These are phyloP conservation scores for Eucera pruinosa DNA, from an alignment of 2,888 invertebrate genomes.

Conservation along the genomic window DNA sequence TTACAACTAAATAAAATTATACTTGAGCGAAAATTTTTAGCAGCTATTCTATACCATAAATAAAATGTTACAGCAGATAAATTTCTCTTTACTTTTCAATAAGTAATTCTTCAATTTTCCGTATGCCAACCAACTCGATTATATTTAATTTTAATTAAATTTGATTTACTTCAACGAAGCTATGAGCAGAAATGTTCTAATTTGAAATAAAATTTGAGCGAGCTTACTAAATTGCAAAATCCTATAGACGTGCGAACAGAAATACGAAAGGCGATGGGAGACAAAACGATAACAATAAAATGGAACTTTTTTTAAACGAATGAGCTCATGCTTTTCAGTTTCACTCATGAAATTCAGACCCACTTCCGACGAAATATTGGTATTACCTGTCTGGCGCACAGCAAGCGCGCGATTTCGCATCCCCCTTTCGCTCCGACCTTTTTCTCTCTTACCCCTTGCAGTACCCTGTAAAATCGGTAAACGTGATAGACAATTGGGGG, in stretches of 20 bases:
- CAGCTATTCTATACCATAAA: too few relatives aligned
- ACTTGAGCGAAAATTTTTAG: too few relatives aligned
- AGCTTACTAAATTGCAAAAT: too few relatives aligned
- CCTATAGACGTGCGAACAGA: not conserved
- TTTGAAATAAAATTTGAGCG: too few relatives aligned
- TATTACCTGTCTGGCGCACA: conserved; percentile 38
- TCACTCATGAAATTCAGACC: conserved; percentile 39
- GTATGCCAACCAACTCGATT: too few relatives aligned
- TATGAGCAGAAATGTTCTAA: too few relatives aligned
- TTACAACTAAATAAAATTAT: too few relatives aligned
- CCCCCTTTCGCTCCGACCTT: not conserved
- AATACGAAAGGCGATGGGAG: not conserved
- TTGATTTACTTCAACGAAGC: too few relatives aligned
- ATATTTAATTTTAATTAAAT: too few relatives aligned
- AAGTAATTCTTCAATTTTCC: too few relatives aligned
- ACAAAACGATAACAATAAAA: not conserved
- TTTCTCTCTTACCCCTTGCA: not conserved
- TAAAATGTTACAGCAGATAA: too few relatives aligned
- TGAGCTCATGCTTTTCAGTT: conserved; percentile 21
- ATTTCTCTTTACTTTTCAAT: too few relatives aligned
- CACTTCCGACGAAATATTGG: conserved; percentile 45
- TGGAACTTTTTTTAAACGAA: conserved; percentile 7
- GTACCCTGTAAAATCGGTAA: conserved; percentile 28
- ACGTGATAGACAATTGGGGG: conserved; percentile 46
- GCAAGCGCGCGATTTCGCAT: conserved; percentile 16